Conservation (phyloP, 2,888 invertebrate genomes). For the Leptothorax acervorum region DNA sequence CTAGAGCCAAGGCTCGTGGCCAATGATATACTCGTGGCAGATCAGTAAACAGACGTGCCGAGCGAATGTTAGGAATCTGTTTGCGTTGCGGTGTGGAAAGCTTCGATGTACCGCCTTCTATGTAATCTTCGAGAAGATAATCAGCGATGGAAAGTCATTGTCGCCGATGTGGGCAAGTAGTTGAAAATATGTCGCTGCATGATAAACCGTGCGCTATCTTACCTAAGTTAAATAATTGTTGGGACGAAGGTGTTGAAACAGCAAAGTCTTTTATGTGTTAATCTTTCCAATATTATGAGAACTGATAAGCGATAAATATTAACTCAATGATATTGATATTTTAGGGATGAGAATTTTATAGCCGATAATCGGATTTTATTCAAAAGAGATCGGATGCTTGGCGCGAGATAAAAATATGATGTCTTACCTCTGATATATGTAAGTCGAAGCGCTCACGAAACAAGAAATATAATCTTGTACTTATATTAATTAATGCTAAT, state of each 20-base stretch:
- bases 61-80: neutral
- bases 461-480: slow-evolving; percentile 41
- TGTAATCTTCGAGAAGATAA: slow-evolving; percentile 15
- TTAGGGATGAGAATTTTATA: neutral
- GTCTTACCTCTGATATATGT: neutral
- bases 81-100: neutral
- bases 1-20: neutral
- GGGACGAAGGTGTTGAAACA: neutral
- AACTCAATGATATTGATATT: neutral
- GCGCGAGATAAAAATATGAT: slow-evolving; percentile 3
- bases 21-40: neutral
- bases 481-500: slow-evolving; percentile 64
- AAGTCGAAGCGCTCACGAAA: slow-evolving; percentile 18
- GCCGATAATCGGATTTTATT: neutral
- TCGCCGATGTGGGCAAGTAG: neutral
- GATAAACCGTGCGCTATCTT: slow-evolving; percentile 15
- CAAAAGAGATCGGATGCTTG: neutral
- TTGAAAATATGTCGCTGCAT: neutral
- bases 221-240: neutral
- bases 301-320: neutral
- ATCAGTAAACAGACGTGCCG: neutral
- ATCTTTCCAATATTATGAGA: neutral
- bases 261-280: neutral
- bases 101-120: neutral
- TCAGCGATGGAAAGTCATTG: slow-evolving; percentile 10